Evolutionary conservation across 2,113 vertebrate genomes (phyloP).

Genomic region (Andinoacara biseriatus): DNA sequence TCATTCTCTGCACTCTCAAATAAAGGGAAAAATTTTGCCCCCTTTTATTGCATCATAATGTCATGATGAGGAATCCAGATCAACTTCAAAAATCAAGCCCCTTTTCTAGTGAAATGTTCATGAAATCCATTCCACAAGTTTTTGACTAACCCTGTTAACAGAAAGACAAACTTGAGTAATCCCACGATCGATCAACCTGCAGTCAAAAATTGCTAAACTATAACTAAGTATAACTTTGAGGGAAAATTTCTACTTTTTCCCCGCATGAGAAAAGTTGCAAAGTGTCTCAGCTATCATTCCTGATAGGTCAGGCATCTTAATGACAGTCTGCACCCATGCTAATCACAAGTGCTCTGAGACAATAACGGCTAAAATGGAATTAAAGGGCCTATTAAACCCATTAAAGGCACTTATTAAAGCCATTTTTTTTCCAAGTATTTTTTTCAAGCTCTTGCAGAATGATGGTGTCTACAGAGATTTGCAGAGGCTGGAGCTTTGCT

Average conservation of each 20-base stretch:
- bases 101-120: background rate
- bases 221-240: background rate
- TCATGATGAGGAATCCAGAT: background rate
- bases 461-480: background rate
- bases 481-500: background rate
- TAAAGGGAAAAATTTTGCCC: accelerated
- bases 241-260: background rate
- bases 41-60: background rate
- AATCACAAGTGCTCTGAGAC: background rate
- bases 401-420: background rate
- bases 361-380: background rate
- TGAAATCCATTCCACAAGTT: background rate
- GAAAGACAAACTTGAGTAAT: background rate
- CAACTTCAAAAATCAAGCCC: background rate
- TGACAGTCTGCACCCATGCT: background rate
- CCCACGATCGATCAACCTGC: accelerated
- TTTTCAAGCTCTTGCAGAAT: background rate
- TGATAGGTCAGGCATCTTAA: background rate
- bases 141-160: background rate
- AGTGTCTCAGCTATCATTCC: background rate
- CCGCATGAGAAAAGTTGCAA: background rate
- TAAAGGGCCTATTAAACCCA: background rate
- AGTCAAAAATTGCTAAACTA: background rate
- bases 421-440: background rate
- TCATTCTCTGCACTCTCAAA: background rate